Evolutionary conservation across 2,113 vertebrate species (phyloP).

Genomic region (Oceanodroma tethys): DNA sequence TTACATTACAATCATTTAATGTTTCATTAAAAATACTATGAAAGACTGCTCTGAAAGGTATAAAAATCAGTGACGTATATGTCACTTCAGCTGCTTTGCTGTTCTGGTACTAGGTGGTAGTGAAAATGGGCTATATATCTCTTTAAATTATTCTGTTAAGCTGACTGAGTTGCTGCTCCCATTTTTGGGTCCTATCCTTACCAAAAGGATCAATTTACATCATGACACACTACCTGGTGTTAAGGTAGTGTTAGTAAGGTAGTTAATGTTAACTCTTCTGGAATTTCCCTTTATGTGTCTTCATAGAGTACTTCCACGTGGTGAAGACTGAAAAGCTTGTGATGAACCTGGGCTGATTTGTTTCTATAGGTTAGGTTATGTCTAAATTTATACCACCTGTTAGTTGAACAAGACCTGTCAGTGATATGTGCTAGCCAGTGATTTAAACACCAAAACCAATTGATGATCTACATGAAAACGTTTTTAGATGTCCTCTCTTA

Average conservation of each 20-base stretch:
- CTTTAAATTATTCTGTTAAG: background rate
- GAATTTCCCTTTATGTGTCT: background rate
- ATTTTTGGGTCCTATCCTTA: background rate
- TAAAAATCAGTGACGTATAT: slow-evolving; percentile 8
- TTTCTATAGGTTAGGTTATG: background rate
- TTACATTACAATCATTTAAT: slow-evolving; percentile 5
- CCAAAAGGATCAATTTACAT: background rate
- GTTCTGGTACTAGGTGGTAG: background rate
- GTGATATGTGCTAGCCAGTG: background rate
- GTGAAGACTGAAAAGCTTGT: background rate
- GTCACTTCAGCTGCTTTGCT: background rate
- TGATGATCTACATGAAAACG: background rate
- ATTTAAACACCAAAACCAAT: background rate
- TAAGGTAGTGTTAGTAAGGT: background rate
- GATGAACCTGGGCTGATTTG: background rate
- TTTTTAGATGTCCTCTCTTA: background rate
- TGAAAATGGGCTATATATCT: background rate
- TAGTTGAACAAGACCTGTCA: background rate
- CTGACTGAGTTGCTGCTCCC: background rate
- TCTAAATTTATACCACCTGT: background rate
- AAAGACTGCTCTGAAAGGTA: background rate
- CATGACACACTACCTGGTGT: background rate
- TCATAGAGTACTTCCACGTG: background rate
- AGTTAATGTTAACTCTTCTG: background rate
- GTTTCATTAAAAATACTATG: slow-evolving; percentile 34